Evolutionary conservation across 1,140 invertebrate species (phyloP), one percentile per base, ranked within the genome.

Genomic region (Cydia amplana): DNA sequence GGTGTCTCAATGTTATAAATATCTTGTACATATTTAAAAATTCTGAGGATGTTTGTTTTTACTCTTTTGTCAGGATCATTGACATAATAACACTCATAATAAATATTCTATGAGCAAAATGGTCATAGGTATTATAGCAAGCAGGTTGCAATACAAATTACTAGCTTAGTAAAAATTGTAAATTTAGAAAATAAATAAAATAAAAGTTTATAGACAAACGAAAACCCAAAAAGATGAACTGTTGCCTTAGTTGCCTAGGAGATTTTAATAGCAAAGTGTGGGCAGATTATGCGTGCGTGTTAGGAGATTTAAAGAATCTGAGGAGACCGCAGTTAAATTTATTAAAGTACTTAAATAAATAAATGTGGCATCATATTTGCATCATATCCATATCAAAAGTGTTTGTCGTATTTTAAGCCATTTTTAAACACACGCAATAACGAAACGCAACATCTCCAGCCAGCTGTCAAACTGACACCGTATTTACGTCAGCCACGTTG

Each of bases 401-500:
- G 43, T 46, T 16, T 46, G 43, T 16, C 14, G 4, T 46, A 46
- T 16, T 16, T 46, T 40, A 40, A 9, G 3, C 14, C 46, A 16
- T 49, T 16, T 16, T 49, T 28, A 32, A 36, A 32, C 10, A 36
- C n/a, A 67, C 16, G 64, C 28, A 18, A 5, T 9, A 43, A 70
- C 76, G 36, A 79, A 82, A 80, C 79, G 79, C 65, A 78, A 63
- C 16, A 18, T 25, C 28, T 63, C 76, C 74, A 79, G 76, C 80
- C 55, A 74, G 73, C 46, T 73, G 85, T 87, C 88, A 89, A 83
- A 82, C 77, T 73, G 75, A 79, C 73, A 86, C n/a, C 65, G 81
- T 89, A 89, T 90, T 87, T 89, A 91, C 84, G 90, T 90, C 90
- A 93, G 91, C 91, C 91, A 92, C 91, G 91, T 92, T 89, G 90